Base-by-base conservation (phyloP, 1,140 invertebrate species). In the Meloidogyne hapla region DNA sequence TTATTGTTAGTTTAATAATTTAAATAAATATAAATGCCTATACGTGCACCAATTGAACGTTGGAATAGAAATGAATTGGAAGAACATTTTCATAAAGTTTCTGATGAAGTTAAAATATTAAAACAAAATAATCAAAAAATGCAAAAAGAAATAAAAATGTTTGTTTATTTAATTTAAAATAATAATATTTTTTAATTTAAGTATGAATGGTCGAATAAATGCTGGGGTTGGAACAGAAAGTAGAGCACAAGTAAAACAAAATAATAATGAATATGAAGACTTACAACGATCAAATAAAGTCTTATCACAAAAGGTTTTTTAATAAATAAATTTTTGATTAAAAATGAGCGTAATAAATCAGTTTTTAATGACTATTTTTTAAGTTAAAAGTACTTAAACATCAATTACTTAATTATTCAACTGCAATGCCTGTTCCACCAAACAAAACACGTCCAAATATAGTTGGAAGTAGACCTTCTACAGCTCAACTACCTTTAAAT, bases 101-200 rank as follows among this genome's bases (percentile, higher is more conserved):
- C 78, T 5, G 71, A 40, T 18, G 25, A 74, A 21, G 33, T 79
- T 48, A 61, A 15, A 33, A 21, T 38, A 25, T 38, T 79, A 23
- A 74, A 48, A 26, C 77, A 79, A 28, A 77, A 68, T 5, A 79
- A 79, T 28, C 63, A 67, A 33, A 33, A 28, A 45, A 28, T 79
- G 25, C 75, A 79, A 28, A 81, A 80, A 25, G 79, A 81, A 40
- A 28, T 75, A 13, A 75, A 75, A 75, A 75, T 75, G 74, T 75
- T 40, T 21, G 12, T 6, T 56, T 15, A 38, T 45, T 40, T 25
- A 13, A 23, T 40, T 33, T 13, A 8, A 23, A 64, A 28, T 18
- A 64, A 64, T 25, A 38, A 63, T 28, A 33, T 1, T 65, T 73
- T 73, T 64, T 33, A 15, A 21, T n/a, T 64, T 13, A n/a, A 73